Base-by-base conservation (phyloP, 2,113 vertebrate species). In the Anhinga rufa region DNA sequence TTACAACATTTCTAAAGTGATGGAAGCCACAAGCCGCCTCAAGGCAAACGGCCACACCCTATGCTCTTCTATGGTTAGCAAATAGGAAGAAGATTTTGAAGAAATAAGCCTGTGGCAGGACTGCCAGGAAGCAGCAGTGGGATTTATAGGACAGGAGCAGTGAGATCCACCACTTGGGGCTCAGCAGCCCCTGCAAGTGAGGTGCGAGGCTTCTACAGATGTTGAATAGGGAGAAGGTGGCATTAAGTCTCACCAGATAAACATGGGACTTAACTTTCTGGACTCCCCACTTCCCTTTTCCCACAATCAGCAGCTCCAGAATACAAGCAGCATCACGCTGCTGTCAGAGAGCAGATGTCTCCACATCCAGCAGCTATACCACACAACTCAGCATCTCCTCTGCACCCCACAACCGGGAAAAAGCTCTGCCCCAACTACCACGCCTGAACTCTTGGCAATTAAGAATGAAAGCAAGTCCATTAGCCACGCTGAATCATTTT, bases 1-100 rank as follows among this genome's bases (percentile, higher is more conserved):
- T 92, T 95, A 91, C 52, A 89, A 76, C 90, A 89, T 84, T 91
- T 78, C 81, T 76, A 85, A 88, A 66, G 86, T 9, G 9, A 92
- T 92, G 71, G 84, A 95, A 96, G 92, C 84, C 92, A 90, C 86
- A 87, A 92, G 48, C 40, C 1, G 55, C 90, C 85, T 77, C 54
- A 58, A 93, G 94, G 94, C n/a, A 0, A 92, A 90, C 2, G 7
- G 93, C 87, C 96, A 82, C 95, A 87, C 95, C 96, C 84, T 74
- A 40, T 0, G 0, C 95, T 92, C 78, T 51, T 77, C 80, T 42
- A 74, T 34, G 78, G 89, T 74, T 77, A 87, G 74, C 70, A 91
- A 96, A 96, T 77, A 90, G 81, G 89, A 91, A 93, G 86, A 83
- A 9, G 60, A 88, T 92, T 93, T 90, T 80, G 70, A 78, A 95